phyloP scores from a whole-genome alignment of 2,113 vertebrate genomes.

The Hippocampus barbouri region DNA sequence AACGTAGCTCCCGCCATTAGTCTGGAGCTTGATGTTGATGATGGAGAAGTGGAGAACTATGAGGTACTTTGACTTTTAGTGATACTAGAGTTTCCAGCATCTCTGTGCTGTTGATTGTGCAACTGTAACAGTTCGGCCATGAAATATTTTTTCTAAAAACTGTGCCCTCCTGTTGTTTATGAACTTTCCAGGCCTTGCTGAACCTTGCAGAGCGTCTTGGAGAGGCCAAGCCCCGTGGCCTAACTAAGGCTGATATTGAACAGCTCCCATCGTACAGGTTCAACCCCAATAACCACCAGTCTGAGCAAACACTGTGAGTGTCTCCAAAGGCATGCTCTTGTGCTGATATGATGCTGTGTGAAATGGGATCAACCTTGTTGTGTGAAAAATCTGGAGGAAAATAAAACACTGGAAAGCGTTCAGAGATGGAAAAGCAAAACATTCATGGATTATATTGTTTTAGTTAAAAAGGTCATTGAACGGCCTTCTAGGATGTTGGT shows the following conservation, averaged over 20 bases:
- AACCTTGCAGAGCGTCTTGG: constrained; percentile 94
- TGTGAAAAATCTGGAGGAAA: background rate
- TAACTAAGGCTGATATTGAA: constrained; percentile 95
- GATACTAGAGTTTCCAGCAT: background rate
- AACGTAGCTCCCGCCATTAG: constrained; percentile 91
- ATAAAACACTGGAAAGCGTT: background rate
- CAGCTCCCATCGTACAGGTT: constrained; percentile 97
- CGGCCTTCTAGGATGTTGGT: no score
- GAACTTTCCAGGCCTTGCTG: constrained; percentile 79
- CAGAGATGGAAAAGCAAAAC: no score
- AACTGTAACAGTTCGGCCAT: background rate
- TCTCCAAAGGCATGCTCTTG: background rate
- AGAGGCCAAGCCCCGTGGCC: constrained; percentile 92
- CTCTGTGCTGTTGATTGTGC: background rate
- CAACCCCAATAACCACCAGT: constrained; percentile 97
- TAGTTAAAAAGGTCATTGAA: no score
- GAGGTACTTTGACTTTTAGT: constrained; percentile 75
- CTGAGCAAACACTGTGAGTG: constrained; percentile 95
- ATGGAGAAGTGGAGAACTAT: constrained; percentile 98
- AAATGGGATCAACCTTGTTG: background rate
- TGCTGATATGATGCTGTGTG: background rate
- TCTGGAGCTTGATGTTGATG: constrained; percentile 95
- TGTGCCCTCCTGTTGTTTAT: background rate
- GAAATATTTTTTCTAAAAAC: background rate
- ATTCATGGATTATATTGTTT: no score